Evolutionary conservation across 1,140 invertebrate species (phyloP).

Genomic region (Drosophila suzukii): DNA sequence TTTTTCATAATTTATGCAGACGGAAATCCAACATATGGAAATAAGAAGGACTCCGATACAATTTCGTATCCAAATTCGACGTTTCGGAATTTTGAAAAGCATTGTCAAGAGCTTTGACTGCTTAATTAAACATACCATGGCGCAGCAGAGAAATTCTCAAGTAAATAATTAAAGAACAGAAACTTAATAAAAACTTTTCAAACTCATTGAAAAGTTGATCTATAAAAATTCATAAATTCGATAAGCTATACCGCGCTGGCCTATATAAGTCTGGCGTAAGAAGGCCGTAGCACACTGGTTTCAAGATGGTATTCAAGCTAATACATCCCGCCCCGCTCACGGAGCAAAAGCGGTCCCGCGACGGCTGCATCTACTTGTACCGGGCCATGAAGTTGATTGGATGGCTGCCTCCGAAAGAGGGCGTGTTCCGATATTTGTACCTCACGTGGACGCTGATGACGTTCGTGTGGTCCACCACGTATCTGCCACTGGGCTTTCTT

Average conservation of each 20-base stretch:
- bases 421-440: conserved; percentile 54
- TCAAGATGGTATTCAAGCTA: conserved; percentile 58
- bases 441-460: conserved; percentile 55
- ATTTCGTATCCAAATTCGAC: conserved; percentile 15
- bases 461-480: conserved; percentile 57
- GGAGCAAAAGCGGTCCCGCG: conserved; percentile 41
- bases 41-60: conserved; percentile 9
- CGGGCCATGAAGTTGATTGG: conserved; percentile 66
- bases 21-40: conserved; percentile 65
- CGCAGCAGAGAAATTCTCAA: conserved; percentile 57
- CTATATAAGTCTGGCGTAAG: conserved; percentile 41
- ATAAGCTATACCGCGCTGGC: not conserved
- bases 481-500: conserved; percentile 59
- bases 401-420: conserved; percentile 57
- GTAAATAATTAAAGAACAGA: conserved; percentile 66
- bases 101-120: conserved; percentile 28
- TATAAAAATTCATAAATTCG: conserved; percentile 30
- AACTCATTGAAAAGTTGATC: conserved; percentile 52
- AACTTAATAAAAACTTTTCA: conserved; percentile 62
- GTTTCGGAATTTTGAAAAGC: conserved; percentile 14
- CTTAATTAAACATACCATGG: conserved; percentile 66
- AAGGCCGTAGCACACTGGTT: not conserved
- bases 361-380: conserved; percentile 67
- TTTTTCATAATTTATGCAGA: conserved; percentile 70
- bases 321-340: conserved; percentile 58